Conservation (phyloP, 2,113 vertebrate genomes). For the Thermophis baileyi region DNA sequence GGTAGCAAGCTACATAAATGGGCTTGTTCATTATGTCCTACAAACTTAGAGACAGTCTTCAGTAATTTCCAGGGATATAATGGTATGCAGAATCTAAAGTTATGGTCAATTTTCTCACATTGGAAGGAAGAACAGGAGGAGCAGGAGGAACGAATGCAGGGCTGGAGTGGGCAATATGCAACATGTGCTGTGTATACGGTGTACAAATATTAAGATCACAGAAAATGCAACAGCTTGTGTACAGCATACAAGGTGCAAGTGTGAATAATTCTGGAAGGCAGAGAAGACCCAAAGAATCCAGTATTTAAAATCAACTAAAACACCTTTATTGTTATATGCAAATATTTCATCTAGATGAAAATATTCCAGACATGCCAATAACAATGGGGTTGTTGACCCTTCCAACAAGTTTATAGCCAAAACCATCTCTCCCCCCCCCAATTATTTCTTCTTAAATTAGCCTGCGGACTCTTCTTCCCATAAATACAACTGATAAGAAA, state of each 20-base stretch:
- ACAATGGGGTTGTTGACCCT: neutral
- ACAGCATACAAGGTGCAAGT: rapidly evolving
- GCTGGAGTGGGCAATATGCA: neutral
- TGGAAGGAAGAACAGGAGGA: neutral
- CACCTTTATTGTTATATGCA: conserved; percentile 9
- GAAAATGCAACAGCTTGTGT: neutral
- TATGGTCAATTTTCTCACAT: conserved; percentile 55
- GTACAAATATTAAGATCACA: neutral
- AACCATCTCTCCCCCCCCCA: neutral
- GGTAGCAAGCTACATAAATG: conserved; percentile 25
- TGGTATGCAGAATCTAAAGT: conserved; percentile 57
- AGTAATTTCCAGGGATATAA: conserved; percentile 62
- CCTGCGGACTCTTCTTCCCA: conserved; percentile 43
- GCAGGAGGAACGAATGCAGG: neutral
- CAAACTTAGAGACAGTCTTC: conserved; percentile 55
- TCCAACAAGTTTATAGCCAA: conserved; percentile 35
- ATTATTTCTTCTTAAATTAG: conserved; percentile 40
- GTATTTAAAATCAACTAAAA: conserved; percentile 4
- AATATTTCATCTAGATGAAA: conserved; percentile 48
- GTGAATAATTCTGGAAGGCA: neutral
- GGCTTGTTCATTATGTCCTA: conserved; percentile 60
- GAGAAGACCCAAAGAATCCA: conserved; percentile 12
- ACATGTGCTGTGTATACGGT: neutral
- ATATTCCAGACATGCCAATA: conserved; percentile 34
- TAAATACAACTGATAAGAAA: conserved; percentile 64